Evolutionary conservation across 1,140 invertebrate genomes (phyloP).

Genomic region (Conus betulinus): DNA sequence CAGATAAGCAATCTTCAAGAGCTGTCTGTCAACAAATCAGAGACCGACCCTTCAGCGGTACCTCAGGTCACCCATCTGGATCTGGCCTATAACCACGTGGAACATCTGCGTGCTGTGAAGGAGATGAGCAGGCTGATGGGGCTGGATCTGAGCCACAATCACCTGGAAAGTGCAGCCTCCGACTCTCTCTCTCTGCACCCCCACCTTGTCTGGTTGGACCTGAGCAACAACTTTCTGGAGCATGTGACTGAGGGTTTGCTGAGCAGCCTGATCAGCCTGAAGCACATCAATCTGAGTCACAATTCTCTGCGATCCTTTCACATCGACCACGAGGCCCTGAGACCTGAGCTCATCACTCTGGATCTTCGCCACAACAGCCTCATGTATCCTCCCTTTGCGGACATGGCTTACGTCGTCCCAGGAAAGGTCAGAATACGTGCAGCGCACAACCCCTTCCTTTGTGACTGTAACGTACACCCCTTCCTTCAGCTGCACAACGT

Average conservation of each 20-base stretch:
- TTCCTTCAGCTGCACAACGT: constrained; percentile 36
- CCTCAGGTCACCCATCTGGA: constrained; percentile 30
- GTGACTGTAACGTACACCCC: constrained; percentile 43
- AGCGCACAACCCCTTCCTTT: constrained; percentile 44
- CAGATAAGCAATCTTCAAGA: constrained; percentile 12
- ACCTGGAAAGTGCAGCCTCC: not conserved
- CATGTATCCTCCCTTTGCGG: constrained; percentile 33
- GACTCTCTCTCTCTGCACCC: constrained; percentile 33
- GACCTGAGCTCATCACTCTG: not conserved
- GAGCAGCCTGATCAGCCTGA: not conserved
- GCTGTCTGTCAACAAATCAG: not conserved
- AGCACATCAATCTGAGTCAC: constrained; percentile 29
- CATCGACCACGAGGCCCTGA: constrained; percentile 16
- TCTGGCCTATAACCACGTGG: constrained; percentile 37
- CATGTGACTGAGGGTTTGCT: constrained; percentile 8
- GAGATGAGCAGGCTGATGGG: constrained; percentile 6
- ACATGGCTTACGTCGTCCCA: not conserved
- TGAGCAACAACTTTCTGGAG: constrained; percentile 34
- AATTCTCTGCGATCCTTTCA: constrained; percentile 21
- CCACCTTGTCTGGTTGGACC: constrained; percentile 19
- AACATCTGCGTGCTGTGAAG: constrained; percentile 8
- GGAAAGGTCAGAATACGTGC: not conserved
- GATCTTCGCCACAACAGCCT: constrained; percentile 39
- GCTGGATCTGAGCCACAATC: constrained; percentile 45
- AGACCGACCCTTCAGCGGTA: not conserved